Evolutionary conservation across 2,113 vertebrate species (phyloP), one percentile per base, ranked within the genome.

Genomic region (Podilymbus podiceps): DNA sequence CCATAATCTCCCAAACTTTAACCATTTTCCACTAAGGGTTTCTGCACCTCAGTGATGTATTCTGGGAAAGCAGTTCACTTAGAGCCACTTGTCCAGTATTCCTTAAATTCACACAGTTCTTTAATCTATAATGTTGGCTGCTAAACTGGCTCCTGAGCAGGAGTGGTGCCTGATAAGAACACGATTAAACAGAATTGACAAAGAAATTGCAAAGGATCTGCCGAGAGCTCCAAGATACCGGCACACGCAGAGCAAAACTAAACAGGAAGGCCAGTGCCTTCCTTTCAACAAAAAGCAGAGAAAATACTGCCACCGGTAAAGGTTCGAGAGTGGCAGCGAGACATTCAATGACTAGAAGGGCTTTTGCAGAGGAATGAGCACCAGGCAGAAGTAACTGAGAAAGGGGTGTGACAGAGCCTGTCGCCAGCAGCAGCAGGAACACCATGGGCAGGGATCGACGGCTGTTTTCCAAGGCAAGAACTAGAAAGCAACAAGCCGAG

Each of bases 381-480:
- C 0, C 1, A 78, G 22, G 15, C 38, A 62, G 30, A n/a, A 33
- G 44, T 22, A 69, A 62, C 47, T 6, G 9, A 60, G 62, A 12
- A 12, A 44, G 4, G 24, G 8, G 12, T 23, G 20, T 9, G 17
- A 62, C 21, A 38, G 17, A 31, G 42, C 11, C 31, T 67, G 17
- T 15, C 28, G 40, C 49, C 27, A 6, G 0, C 5, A 76, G 25
- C 3, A 15, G 22, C 24, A 50, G 0, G 4, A 40, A 67, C 12
- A 15, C 9, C 15, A 12, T 0, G 2, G 56, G 23, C 35, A 67
- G 31, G 62, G 27, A 62, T 1, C 8, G 10, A 13, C 38, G 13
- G 8, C 12, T 19, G 21, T 11, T 42, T 81, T 35, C 64, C 47
- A 28, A 71, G 16, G 24, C 33, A 71, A 55, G 10, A 56, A 71